Percentiles rank a stretch among this genome's conserved stretches.
Conservation (phyloP, 92 coral and sea anemone species). For the Heteractis magnifica region DNA sequence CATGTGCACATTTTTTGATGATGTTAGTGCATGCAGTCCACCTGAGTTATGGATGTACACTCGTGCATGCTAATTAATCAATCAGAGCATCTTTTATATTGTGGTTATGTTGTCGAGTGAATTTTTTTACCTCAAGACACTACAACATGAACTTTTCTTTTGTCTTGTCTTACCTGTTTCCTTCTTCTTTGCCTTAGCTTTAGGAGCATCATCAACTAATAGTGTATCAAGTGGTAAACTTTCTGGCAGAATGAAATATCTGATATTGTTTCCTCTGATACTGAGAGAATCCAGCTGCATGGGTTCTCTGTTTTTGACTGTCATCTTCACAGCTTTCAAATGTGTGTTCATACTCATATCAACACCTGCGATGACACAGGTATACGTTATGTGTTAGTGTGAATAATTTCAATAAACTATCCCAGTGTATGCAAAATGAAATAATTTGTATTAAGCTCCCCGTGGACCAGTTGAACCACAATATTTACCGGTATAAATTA, state of each 20-base stretch:
- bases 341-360: slow-evolving; percentile 99
- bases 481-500: no score
- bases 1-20: no score
- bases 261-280: slow-evolving; percentile 93
- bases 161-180: slow-evolving; percentile 71
- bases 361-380: slow-evolving; percentile 58
- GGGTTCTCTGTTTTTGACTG: slow-evolving; percentile 96
- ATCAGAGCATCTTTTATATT: no score
- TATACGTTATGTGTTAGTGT: not conserved
- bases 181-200: slow-evolving; percentile 92
- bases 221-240: slow-evolving; percentile 94
- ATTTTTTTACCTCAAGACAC: no score
- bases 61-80: not conserved
- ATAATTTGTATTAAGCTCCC: no score
- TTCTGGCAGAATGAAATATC: slow-evolving; percentile 97
- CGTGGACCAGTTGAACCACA: no score
- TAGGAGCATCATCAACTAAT: slow-evolving; percentile 92
- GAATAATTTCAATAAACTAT: no score
- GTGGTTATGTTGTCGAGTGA: no score
- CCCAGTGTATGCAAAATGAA: no score
- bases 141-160: no score
- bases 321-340: slow-evolving; percentile 96
- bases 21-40: not conserved
- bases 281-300: slow-evolving; percentile 90
- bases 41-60: not conserved